A percentile compares a stretch with the other conserved stretches of the same genome.
Conservation (phyloP, 2,888 invertebrate species). For the Luffia ferchaultella region DNA sequence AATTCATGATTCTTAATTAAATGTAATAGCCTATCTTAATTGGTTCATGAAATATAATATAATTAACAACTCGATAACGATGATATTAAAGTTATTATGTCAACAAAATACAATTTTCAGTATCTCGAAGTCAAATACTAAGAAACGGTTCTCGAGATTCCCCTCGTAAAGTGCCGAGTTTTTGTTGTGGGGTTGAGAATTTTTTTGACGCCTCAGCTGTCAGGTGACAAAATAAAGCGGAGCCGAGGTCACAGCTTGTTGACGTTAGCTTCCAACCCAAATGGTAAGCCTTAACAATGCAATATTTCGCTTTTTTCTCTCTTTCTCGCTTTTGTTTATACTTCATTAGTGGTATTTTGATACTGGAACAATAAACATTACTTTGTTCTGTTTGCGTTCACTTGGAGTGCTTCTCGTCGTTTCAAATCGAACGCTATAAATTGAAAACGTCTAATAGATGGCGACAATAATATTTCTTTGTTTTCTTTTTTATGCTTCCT, state of each 20-base stretch:
- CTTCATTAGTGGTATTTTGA: slow-evolving; percentile 5
- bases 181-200: not conserved
- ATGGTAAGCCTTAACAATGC: slow-evolving; percentile 13
- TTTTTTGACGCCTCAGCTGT: not conserved
- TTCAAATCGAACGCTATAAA: too few species aligned
- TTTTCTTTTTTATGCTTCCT: too few species aligned
- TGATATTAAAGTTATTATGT: too few species aligned
- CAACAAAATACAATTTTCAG: too few species aligned
- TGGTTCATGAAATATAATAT: too few species aligned
- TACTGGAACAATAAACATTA: not conserved
- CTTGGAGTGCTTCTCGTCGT: not conserved
- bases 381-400: not conserved
- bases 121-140: too few species aligned
- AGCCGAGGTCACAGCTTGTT: slow-evolving; percentile 15
- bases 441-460: too few species aligned
- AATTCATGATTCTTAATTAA: too few species aligned
- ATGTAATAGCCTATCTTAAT: too few species aligned
- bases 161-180: not conserved
- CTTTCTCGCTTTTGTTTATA: not conserved
- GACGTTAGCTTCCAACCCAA: slow-evolving; percentile 16
- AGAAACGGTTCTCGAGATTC: too few species aligned
- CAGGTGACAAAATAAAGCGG: slow-evolving; percentile 3
- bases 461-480: too few species aligned
- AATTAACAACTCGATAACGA: too few species aligned
- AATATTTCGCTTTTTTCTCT: slow-evolving; percentile 8